Base-by-base conservation (phyloP, 1,140 invertebrate species). In the Pectinophora gossypiella region DNA sequence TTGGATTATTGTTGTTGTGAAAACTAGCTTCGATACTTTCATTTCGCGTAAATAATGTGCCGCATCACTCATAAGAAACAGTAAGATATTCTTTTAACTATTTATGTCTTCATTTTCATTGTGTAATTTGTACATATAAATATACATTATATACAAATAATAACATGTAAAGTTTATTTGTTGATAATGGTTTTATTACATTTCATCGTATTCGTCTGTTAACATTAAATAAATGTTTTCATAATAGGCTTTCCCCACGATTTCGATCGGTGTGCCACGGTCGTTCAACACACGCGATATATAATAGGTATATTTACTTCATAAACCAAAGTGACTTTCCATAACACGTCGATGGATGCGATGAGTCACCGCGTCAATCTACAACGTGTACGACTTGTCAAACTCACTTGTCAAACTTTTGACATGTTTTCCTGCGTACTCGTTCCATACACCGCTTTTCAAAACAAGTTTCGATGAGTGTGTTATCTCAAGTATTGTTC, bases 171-270 rank as follows among this genome's bases (percentile, higher is more conserved):
- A n/a, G n/a, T n/a, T n/a, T n/a, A n/a, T n/a, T n/a, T n/a, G n/a
- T n/a, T n/a, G n/a, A n/a, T n/a, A n/a, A n/a, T n/a, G n/a, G n/a
- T n/a, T n/a, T n/a, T n/a, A n/a, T n/a, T 32, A 32, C 27, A 32
- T 2, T 9, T 32, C 1, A 32, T 32, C n/a, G n/a, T 40, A 18
- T 15, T 40, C 10, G 36, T 10, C 13, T 15, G 35, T 38, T 40
- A 40, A 10, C 36, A 40, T 15, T 40, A 40, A 40, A 40, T 40
- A 40, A 40, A 40, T 40, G 36, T 40, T 40, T 40, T 40, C 36
- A 16, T 40, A 40, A 40, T 40, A 40, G 36, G 36, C 16, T 40
- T 40, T 40, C 36, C 36, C 36, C 36, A 18, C 36, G 36, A 40
- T 40, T 40, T 18, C 36, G 3, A 40, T 40, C n/a, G 16, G 36